These are phyloP conservation scores for Camptogramma bilineatum DNA, from an alignment of 2,888 invertebrate genomes.

Conservation along the genomic window DNA sequence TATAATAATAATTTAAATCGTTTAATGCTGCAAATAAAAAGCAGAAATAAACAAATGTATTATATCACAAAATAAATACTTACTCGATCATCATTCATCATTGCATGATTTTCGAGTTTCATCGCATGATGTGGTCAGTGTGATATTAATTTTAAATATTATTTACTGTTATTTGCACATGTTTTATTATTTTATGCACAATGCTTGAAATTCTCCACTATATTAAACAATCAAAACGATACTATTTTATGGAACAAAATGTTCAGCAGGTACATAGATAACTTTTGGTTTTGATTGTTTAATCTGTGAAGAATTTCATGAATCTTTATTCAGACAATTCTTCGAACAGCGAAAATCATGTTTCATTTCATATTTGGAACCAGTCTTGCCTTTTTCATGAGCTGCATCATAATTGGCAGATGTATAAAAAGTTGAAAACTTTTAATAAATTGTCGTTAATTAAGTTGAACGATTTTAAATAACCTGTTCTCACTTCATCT, in stretches of 20 bases:
- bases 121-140: conserved; percentile 62
- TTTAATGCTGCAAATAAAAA: conserved; percentile 21
- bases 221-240: conserved; percentile 3
- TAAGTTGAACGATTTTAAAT: conserved; percentile 22
- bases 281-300: conserved; percentile 9
- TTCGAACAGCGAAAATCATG: conserved; percentile 25
- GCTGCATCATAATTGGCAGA: conserved; percentile 25
- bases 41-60: conserved; percentile 7
- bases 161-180: conserved; percentile 32
- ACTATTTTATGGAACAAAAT: not conserved
- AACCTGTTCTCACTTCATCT: conserved; percentile 22
- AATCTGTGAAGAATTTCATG: conserved; percentile 48
- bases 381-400: conserved; percentile 28
- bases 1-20: conserved; percentile 28
- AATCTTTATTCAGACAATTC: conserved; percentile 49
- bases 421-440: conserved; percentile 23
- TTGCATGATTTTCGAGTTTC: conserved; percentile 56
- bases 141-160: conserved; percentile 20
- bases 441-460: conserved; percentile 25
- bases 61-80: conserved; percentile 15
- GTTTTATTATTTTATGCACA: conserved; percentile 44
- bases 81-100: conserved; percentile 29
- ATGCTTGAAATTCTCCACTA: conserved; percentile 38
- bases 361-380: conserved; percentile 26
- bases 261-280: not conserved